phyloP scores from a whole-genome alignment of 2,113 vertebrate species.

The Bubo blakistoni region DNA sequence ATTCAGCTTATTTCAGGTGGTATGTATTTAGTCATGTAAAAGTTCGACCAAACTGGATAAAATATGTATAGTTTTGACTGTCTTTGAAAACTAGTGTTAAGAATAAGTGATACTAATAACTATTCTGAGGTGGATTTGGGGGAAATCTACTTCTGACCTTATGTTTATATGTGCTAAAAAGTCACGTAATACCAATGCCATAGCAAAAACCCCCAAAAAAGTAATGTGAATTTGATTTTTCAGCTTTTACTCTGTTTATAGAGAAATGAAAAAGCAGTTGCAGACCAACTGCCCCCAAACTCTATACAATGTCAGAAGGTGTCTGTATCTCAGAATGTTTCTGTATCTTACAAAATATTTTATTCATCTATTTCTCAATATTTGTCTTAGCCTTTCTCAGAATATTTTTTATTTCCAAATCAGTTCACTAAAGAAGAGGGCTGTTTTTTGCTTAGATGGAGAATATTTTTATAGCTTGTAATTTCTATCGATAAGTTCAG shows the following conservation, averaged over 20 bases:
- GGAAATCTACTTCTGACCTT: background rate
- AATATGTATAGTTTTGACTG: background rate
- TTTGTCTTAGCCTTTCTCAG: background rate
- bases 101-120: background rate
- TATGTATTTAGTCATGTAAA: background rate
- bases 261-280: background rate
- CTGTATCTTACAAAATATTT: background rate
- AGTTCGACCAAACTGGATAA: background rate
- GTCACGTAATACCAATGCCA: background rate
- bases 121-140: background rate
- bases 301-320: background rate
- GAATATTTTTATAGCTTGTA: background rate
- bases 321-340: background rate
- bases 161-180: background rate
- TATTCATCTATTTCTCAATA: background rate
- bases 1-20: background rate
- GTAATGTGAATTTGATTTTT: background rate
- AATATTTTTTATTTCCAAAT: background rate
- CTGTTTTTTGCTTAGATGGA: background rate
- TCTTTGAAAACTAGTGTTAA: background rate
- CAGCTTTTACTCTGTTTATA: background rate
- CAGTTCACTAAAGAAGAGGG: background rate
- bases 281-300: background rate
- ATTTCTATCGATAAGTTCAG: background rate
- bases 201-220: rapidly evolving